Evolutionary conservation across 1,140 invertebrate genomes (phyloP), one percentile per base, ranked within the genome.

Genomic region (Pogonus chalceus): DNA sequence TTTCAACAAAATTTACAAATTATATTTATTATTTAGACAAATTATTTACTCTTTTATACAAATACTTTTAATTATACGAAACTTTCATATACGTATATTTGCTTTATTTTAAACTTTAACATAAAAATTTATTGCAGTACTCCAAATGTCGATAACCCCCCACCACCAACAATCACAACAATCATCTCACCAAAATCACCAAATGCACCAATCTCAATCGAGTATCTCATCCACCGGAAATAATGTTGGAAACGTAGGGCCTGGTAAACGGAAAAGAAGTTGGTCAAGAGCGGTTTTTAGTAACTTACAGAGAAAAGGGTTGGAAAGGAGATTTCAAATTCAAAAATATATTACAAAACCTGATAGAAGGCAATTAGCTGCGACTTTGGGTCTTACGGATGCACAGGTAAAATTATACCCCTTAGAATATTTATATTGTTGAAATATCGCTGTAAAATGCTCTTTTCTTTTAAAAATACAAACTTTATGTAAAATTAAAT

Each of bases 341-440:
- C 91, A 96, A 70, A 94, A 95, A 66, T 96, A 96, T 67, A 95
- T 96, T 56, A 92, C 90, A 0, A 96, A 96, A 70, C 91, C 90
- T 0, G 92, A 96, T 61, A 77, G 92, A 65, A 77, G 91, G 61
- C 91, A 94, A 68, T 71, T 96, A 37, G 92, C 92, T 0, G 89
- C 90, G 47, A 92, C 90, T 56, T 72, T 96, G 23, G 92, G 91
- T 35, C 77, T 96, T 1, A 93, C 90, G 22, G 92, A 96, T 72
- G 87, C 86, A 49, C 88, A 90, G 77, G 37, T 43, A 43, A 18
- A 4, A 31, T 4, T 7, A 31, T 31, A n/a, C 26, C 4, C 4
- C 26, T 31, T 81, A 82, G 64, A 31, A 31, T 7, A 4, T 31
- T 31, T 31, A 4, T 31, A 14, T 31, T 14, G 26, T 31, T 31